phyloP scores from a whole-genome alignment of 2,797 vertebrate genomes.

The Cheirogaleus major region DNA sequence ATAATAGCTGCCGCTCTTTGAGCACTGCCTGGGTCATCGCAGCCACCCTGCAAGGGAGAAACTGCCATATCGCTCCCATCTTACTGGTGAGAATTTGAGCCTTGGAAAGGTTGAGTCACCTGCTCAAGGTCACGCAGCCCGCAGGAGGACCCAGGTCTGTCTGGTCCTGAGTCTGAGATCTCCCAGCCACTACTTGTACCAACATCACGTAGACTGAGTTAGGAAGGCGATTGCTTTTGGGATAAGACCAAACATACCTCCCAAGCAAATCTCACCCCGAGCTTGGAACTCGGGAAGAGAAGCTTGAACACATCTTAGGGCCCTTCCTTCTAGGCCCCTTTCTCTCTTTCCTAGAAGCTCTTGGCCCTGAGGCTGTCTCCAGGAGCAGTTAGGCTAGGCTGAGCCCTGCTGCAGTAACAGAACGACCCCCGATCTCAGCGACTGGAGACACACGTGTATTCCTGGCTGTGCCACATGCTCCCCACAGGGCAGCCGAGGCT shows the following conservation, averaged over 20 bases:
- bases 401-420: background rate
- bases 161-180: background rate
- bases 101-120: background rate
- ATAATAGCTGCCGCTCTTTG: background rate
- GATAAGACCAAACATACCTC: background rate
- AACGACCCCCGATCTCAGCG: background rate
- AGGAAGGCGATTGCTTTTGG: background rate
- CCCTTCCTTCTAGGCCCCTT: background rate
- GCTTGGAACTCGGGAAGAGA: no score
- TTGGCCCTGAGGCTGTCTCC: background rate
- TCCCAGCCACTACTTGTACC: fast-evolving
- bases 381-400: background rate
- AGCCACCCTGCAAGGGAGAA: background rate
- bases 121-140: background rate
- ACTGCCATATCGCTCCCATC: fast-evolving
- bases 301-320: fast-evolving
- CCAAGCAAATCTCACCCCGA: background rate
- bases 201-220: fast-evolving
- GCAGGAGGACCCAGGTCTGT: background rate
- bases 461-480: background rate
- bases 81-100: background rate
- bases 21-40: fast-evolving
- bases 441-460: background rate
- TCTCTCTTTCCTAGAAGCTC: background rate
- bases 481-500: background rate